A percentile compares a stretch with the other conserved stretches of the same genome.
phyloP scores from a whole-genome alignment of 1,140 invertebrate genomes.

The Drosophila pseudoananassae region DNA sequence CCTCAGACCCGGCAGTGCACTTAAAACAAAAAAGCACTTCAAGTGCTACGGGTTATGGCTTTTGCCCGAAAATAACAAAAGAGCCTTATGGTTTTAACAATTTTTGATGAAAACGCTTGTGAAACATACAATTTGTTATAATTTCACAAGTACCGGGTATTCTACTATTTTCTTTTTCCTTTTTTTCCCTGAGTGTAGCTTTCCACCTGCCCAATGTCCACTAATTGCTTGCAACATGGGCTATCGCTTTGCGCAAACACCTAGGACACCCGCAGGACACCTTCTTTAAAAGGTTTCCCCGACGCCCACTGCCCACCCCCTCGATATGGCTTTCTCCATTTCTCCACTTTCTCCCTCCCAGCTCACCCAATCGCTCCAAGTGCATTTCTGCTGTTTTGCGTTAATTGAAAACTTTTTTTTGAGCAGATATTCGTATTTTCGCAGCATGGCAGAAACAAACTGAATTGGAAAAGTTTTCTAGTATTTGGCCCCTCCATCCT shows the following conservation, averaged over 20 bases:
- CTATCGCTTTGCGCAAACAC: conserved; percentile 63
- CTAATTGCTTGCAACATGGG: conserved; percentile 71
- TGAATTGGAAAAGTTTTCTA: conserved; percentile 75
- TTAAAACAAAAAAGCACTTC: conserved; percentile 2
- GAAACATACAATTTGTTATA: background rate
- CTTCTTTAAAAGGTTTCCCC: conserved; percentile 66
- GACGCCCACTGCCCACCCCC: conserved; percentile 1
- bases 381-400: conserved; percentile 74
- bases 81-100: background rate
- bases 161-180: background rate
- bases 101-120: background rate
- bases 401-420: conserved; percentile 76
- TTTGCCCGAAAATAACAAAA: background rate
- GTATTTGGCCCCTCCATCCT: conserved; percentile 21
- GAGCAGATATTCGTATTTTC: conserved; percentile 68
- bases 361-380: conserved; percentile 14
- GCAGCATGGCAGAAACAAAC: conserved; percentile 57
- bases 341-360: background rate
- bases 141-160: background rate
- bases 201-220: conserved; percentile 45
- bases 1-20: background rate
- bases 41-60: background rate
- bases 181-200: background rate
- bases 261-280: conserved; percentile 49
- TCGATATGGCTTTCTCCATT: conserved; percentile 8